These are phyloP conservation scores for Lycopodina hypogea DNA, from an alignment of 37 sponge, comb jelly and placozoan genomes.

Conservation along the genomic window DNA sequence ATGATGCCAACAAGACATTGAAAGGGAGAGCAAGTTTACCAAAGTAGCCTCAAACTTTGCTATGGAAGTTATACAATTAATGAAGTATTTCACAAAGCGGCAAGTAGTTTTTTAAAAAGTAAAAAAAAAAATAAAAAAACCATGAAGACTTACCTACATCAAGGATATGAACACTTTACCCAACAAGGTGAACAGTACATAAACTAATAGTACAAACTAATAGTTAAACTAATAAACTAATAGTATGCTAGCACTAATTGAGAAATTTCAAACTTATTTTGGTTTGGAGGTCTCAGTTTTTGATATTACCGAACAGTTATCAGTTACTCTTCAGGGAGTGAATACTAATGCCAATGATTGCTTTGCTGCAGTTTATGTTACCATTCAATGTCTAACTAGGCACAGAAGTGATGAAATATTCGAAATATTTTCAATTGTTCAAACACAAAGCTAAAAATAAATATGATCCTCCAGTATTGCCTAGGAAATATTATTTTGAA, in stretches of 20 bases:
- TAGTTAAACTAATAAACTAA: too few species aligned
- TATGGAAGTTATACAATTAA: conserved; percentile 17
- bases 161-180: not conserved
- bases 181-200: not conserved
- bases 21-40: not conserved
- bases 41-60: conserved; percentile 20
- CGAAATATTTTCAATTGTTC: not conserved
- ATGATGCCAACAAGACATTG: not conserved
- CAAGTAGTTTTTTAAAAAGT: conserved; percentile 4
- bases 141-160: not conserved
- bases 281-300: not conserved
- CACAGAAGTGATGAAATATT: too few species aligned
- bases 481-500: too few species aligned
- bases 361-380: too few species aligned
- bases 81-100: conserved; percentile 1
- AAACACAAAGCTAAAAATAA: too few species aligned
- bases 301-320: not conserved
- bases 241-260: too few species aligned
- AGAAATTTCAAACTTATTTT: too few species aligned
- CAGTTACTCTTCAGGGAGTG: too few species aligned
- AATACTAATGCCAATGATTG: too few species aligned
- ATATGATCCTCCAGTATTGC: too few species aligned
- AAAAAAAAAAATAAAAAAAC: not conserved
- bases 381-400: too few species aligned
- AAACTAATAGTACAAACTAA: too few species aligned